Conservation (phyloP, 1,140 invertebrate genomes). For the Halyomorpha halys region DNA sequence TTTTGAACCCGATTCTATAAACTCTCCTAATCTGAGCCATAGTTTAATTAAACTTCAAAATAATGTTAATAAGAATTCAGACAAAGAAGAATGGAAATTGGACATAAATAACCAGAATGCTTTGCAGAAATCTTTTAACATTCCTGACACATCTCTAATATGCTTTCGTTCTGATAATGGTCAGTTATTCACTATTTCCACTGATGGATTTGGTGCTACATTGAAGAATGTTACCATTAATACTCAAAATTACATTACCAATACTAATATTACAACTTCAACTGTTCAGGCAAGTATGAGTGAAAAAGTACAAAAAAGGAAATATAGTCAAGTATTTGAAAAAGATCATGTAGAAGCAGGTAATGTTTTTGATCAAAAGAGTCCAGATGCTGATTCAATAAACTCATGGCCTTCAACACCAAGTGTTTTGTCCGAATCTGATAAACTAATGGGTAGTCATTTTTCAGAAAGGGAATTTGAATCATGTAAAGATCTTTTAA, state of each 20-base stretch:
- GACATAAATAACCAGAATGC: neutral
- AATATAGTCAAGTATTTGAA: constrained; percentile 8
- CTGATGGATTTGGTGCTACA: neutral
- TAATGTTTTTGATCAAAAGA: neutral
- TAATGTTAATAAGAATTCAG: neutral
- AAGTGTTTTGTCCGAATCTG: constrained; percentile 11
- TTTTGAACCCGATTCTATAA: neutral
- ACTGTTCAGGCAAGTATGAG: constrained; percentile 4
- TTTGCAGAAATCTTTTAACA: constrained; percentile 6
- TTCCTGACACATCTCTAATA: constrained; percentile 12
- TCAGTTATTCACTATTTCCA: constrained; percentile 15
- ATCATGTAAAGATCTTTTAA: constrained; percentile 23
- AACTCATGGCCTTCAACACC: constrained; percentile 14
- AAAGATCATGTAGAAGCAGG: neutral
- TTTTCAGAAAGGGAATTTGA: constrained; percentile 20
- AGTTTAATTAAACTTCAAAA: neutral
- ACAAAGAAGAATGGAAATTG: constrained; percentile 2
- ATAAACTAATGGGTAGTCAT: neutral
- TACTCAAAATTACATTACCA: constrained; percentile 22
- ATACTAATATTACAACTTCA: constrained; percentile 18
- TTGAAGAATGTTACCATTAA: constrained; percentile 20
- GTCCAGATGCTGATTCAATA: neutral
- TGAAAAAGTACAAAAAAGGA: constrained; percentile 16
- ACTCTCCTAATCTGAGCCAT: neutral
- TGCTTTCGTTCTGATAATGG: constrained; percentile 20